A percentile compares a stretch with the other conserved stretches of the same genome.
Evolutionary conservation across 23 tunicate genomes (phyloP).

Genomic region (Diplosoma virens): DNA sequence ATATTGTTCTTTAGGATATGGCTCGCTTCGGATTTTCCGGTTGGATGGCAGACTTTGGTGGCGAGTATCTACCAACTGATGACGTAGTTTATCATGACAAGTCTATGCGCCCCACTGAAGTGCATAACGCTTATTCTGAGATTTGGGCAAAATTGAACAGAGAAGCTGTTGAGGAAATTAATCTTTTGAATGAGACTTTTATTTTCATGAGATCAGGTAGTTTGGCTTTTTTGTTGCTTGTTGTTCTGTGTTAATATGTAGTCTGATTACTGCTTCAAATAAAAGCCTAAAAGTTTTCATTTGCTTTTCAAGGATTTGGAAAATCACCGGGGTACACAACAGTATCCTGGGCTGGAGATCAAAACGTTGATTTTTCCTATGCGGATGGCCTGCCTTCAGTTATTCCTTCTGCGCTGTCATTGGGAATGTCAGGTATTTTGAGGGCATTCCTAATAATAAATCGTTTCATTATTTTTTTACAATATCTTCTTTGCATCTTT

Average conservation of each 20-base stretch:
- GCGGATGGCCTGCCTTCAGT: constrained; percentile 94
- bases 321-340: constrained; percentile 62
- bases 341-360: constrained; percentile 97
- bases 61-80: constrained; percentile 79
- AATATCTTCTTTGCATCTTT: too few relatives aligned
- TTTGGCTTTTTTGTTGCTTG: not conserved
- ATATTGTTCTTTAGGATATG: constrained; percentile 83
- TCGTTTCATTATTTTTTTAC: too few relatives aligned
- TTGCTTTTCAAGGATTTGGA: constrained; percentile 67
- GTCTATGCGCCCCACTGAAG: not conserved
- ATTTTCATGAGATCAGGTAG: constrained; percentile 91
- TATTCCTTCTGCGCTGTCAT: constrained; percentile 91
- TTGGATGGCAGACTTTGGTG: constrained; percentile 99
- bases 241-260: not conserved
- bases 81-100: constrained; percentile 60
- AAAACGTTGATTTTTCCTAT: constrained; percentile 88
- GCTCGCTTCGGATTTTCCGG: constrained; percentile 76
- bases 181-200: constrained; percentile 49
- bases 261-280: not conserved
- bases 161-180: constrained; percentile 68
- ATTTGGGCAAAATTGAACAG: constrained; percentile 87
- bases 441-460: not conserved
- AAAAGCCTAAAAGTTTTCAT: not conserved
- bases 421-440: constrained; percentile 87
- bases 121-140: constrained; percentile 82